A percentile compares a stretch with the other conserved stretches of the same genome.
These are phyloP conservation scores for Ictalurus punctatus DNA, from an alignment of 2,113 vertebrate genomes.

Conservation along the genomic window DNA sequence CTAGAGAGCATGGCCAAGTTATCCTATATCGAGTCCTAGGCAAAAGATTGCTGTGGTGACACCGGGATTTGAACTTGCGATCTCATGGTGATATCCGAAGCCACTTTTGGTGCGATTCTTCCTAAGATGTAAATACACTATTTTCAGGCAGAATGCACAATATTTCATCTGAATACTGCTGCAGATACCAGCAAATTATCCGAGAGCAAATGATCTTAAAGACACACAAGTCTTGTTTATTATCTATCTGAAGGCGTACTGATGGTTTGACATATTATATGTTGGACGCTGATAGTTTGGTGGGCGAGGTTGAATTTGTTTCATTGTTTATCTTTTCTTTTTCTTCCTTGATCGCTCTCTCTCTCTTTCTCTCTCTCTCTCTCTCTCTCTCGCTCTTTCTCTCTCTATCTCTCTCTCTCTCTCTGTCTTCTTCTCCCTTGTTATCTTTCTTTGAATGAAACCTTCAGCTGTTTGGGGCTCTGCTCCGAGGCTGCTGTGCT, in stretches of 20 bases:
- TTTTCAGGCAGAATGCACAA: not conserved
- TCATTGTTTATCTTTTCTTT: not conserved
- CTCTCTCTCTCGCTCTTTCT: not conserved
- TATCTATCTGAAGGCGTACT: not conserved
- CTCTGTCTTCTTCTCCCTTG: not conserved
- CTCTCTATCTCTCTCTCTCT: not conserved
- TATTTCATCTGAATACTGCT: not conserved
- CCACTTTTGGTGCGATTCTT: not conserved
- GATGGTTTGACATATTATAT: not conserved
- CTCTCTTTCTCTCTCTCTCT: not conserved
- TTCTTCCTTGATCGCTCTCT: not conserved
- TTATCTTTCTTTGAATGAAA: conserved; percentile 30
- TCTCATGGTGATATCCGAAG: not conserved
- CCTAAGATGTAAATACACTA: not conserved
- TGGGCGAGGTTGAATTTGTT: not conserved
- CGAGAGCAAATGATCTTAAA: not conserved
- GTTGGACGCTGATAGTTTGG: not conserved
- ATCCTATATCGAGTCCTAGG: not conserved
- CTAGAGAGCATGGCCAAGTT: not conserved
- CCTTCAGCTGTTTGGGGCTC: conserved; percentile 81
- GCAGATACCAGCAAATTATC: not conserved
- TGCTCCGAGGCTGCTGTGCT: conserved; percentile 87
- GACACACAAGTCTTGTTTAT: not conserved
- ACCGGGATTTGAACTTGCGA: not conserved
- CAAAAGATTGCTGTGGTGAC: no score